Evolutionary conservation across 2,113 vertebrate species (phyloP).

Genomic region (Phasianus colchicus): DNA sequence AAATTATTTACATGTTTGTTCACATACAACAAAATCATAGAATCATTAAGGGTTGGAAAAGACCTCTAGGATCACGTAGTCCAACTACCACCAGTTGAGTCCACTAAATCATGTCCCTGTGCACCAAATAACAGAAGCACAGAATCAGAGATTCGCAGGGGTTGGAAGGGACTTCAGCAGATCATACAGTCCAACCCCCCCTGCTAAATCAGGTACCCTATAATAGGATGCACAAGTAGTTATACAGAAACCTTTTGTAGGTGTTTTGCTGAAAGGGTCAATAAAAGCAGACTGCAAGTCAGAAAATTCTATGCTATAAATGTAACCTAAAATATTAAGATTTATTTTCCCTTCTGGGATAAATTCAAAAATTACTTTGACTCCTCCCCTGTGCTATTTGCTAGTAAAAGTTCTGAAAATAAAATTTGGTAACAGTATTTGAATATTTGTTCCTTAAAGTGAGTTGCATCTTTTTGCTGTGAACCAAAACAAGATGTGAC

Average conservation of each 20-base stretch:
- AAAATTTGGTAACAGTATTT: not conserved
- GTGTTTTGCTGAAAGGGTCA: not conserved
- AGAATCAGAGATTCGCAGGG: too few species aligned
- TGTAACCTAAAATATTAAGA: not conserved
- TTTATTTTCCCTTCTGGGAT: not conserved
- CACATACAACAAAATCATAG: too few species aligned
- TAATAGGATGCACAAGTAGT: too few species aligned
- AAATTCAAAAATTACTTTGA: not conserved
- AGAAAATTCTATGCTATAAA: not conserved
- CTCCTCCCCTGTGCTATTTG: not conserved
- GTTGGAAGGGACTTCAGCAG: too few species aligned
- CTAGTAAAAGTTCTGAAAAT: not conserved
- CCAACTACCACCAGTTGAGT: too few species aligned
- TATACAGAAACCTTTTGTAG: too few species aligned
- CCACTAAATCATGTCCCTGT: too few species aligned
- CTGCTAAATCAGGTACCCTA: too few species aligned
- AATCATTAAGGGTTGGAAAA: too few species aligned
- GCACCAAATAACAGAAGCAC: too few species aligned
- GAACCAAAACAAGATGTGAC: not conserved
- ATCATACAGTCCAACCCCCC: too few species aligned
- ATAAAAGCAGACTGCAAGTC: not conserved
- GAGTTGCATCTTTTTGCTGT: not conserved
- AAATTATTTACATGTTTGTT: not conserved
- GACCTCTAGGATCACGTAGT: too few species aligned
- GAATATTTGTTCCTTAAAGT: not conserved